These are phyloP conservation scores for Aporophyla lueneburgensis DNA, from an alignment of 2,888 invertebrate genomes.

Conservation along the genomic window DNA sequence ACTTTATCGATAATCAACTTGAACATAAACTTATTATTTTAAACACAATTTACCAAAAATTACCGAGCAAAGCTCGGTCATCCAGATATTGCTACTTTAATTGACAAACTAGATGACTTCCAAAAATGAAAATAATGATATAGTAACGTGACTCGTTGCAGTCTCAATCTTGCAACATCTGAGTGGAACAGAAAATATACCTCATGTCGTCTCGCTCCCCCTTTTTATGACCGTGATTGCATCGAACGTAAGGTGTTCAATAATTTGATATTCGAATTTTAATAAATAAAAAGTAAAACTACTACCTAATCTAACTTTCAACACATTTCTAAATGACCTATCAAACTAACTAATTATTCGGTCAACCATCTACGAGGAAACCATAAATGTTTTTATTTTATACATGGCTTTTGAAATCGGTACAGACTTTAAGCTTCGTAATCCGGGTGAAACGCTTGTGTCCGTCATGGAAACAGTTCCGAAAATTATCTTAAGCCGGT, in stretches of 20 bases:
- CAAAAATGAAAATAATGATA: background rate
- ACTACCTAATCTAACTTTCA: background rate
- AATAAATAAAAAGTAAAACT: background rate
- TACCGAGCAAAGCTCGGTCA: too few species aligned
- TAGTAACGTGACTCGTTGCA: background rate
- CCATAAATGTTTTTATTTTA: constrained; percentile 4
- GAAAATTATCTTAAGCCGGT: constrained; percentile 7
- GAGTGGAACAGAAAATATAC: background rate
- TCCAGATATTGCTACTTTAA: too few species aligned
- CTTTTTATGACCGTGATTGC: background rate
- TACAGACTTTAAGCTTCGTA: background rate
- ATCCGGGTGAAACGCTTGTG: background rate
- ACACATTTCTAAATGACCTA: background rate
- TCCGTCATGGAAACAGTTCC: background rate
- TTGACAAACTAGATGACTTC: too few species aligned
- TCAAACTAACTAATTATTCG: background rate
- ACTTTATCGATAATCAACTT: too few species aligned
- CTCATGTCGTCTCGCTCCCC: background rate
- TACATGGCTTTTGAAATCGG: background rate
- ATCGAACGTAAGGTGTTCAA: too few species aligned
- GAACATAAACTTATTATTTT: too few species aligned
- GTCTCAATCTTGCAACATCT: background rate
- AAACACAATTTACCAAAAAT: too few species aligned
- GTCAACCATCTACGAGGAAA: background rate
- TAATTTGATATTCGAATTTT: background rate